Evolutionary conservation across 1,140 invertebrate species (phyloP), one percentile per base, ranked within the genome.

Genomic region (Lerema accius): DNA sequence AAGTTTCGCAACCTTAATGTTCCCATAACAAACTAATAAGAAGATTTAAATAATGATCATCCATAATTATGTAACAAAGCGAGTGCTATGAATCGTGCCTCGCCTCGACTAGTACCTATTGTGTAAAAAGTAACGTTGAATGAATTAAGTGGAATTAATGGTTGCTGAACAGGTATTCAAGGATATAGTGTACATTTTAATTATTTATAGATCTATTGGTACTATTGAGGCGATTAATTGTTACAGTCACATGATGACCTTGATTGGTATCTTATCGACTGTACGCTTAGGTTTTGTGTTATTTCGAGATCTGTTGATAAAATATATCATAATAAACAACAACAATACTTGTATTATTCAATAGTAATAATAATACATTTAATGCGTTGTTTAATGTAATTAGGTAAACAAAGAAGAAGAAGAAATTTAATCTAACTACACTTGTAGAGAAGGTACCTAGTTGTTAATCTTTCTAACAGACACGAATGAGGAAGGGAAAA

Each of bases 61-160:
- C n/a, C n/a, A n/a, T n/a, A n/a, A 28, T 9, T 17, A 45, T 45
- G 40, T 32, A 13, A 32, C 39, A 43, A 26, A 28, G 26, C 15
- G 15, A 58, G 45, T 35, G 40, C 26, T 10, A 14, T 13, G 26
- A 46, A 55, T 63, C 55, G 55, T 58, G 55, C 40, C 13, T 39
- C 14, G 40, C 55, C 16, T 39, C 14, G 46, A 63, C 42, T 61
- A 71, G 64, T 59, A 46, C 45, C 42, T 50, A 56, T 67, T 63
- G 68, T 66, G 61, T 51, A 63, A 61, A 49, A 66, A 62, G 17
- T 55, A 53, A 35, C 39, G 23, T 53, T 60, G 35, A 46, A 51
- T 40, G 56, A 39, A 53, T 63, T 53, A 35, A 43, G n/a, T 45
- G 15, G 40, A 53, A 53, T 53, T 45, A 63, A 45, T 63, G n/a